A percentile compares a stretch with the other conserved stretches of the same genome.
Evolutionary conservation across 2,888 invertebrate genomes (phyloP).

Genomic region (Poecilus cupreus): DNA sequence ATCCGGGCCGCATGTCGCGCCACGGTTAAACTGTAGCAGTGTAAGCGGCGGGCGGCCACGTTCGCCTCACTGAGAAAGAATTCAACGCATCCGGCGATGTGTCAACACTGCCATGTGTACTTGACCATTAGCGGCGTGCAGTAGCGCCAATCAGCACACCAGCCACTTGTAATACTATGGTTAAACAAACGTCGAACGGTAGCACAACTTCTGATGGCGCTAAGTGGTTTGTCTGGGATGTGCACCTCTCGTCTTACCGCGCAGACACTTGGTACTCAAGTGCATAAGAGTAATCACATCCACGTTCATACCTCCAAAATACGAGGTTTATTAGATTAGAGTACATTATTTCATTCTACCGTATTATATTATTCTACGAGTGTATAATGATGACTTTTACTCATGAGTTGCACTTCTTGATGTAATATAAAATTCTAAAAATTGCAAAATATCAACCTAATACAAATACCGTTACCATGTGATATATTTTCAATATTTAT

Average conservation of each 20-base stretch:
- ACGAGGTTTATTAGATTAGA: too few relatives aligned
- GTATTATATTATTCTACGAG: too few relatives aligned
- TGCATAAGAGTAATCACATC: background rate
- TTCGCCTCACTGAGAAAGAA: constrained; percentile 54
- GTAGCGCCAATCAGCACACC: constrained; percentile 62
- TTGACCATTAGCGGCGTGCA: constrained; percentile 56
- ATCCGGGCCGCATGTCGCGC: constrained; percentile 1
- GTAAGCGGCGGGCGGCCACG: constrained; percentile 27
- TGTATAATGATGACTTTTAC: too few relatives aligned
- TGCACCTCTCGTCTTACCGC: background rate
- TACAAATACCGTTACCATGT: too few relatives aligned
- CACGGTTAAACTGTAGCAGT: constrained; percentile 18
- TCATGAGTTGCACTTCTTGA: too few relatives aligned
- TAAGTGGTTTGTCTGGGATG: constrained; percentile 44
- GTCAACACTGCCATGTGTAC: constrained; percentile 58
- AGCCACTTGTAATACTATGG: constrained; percentile 52
- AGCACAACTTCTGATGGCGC: constrained; percentile 28
- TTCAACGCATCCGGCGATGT: constrained; percentile 58
- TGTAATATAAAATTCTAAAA: too few relatives aligned
- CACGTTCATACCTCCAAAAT: too few relatives aligned
- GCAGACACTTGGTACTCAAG: background rate
- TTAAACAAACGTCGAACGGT: constrained; percentile 51
- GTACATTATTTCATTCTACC: too few relatives aligned
- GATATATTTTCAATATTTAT: too few relatives aligned
- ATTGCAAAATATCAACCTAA: too few relatives aligned